A percentile compares a stretch with the other conserved stretches of the same genome.
These are phyloP conservation scores for Montifringilla adamsi DNA, from an alignment of 2,113 vertebrate genomes.

Conservation along the genomic window DNA sequence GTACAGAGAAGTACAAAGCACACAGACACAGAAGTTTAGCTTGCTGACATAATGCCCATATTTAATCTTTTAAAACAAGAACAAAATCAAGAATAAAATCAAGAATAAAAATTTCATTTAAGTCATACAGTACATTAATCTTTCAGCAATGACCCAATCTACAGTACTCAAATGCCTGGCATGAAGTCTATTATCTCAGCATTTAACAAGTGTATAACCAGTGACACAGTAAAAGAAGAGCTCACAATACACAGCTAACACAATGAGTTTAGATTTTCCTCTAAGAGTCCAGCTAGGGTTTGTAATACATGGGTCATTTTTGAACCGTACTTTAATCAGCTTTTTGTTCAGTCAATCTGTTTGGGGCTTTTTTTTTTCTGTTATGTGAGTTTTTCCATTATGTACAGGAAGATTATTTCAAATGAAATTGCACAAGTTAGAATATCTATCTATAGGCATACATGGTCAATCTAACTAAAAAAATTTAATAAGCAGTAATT, in stretches of 20 bases:
- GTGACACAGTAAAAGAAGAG: constrained; percentile 73
- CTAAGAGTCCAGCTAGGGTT: constrained; percentile 41
- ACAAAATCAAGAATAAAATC: constrained; percentile 74
- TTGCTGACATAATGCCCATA: constrained; percentile 80
- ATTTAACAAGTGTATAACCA: constrained; percentile 69
- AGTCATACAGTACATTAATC: constrained; percentile 76
- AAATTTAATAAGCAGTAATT: constrained; percentile 71
- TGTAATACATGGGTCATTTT: constrained; percentile 42
- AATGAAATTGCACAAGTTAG: constrained; percentile 67
- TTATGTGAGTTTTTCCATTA: constrained; percentile 60
- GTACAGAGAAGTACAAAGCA: constrained; percentile 17
- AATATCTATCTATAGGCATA: constrained; percentile 66
- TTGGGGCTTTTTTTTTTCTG: background rate
- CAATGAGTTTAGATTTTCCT: constrained; percentile 49
- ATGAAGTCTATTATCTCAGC: constrained; percentile 65
- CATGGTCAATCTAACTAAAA: constrained; percentile 69
- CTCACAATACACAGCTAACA: constrained; percentile 73
- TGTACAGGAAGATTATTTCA: constrained; percentile 69
- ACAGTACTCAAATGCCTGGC: constrained; percentile 69
- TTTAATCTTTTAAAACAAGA: constrained; percentile 74
- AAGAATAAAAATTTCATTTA: constrained; percentile 75
- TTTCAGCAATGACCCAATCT: constrained; percentile 68
- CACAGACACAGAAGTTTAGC: constrained; percentile 31
- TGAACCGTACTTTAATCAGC: constrained; percentile 27
- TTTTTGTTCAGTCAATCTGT: constrained; percentile 29